Conservation (phyloP, 1,140 invertebrate species). For the Aphaenogaster floridana region DNA sequence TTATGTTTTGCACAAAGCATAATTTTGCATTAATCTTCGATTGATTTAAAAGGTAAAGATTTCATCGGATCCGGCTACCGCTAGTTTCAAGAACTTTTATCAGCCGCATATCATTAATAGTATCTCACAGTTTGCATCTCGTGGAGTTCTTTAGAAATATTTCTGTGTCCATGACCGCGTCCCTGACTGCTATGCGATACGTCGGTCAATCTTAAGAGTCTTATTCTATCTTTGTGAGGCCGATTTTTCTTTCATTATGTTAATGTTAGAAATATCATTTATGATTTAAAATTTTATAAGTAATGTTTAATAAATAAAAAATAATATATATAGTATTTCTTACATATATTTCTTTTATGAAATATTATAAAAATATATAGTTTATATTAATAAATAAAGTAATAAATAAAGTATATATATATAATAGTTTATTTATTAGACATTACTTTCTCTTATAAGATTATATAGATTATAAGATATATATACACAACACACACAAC, state of each 20-base stretch:
- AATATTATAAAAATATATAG: no score
- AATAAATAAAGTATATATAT: no score
- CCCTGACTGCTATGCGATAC: not conserved
- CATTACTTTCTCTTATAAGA: no score
- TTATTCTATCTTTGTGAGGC: not conserved
- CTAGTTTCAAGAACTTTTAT: conserved; percentile 13
- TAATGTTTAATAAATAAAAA: not conserved
- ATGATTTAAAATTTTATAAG: conserved; percentile 4
- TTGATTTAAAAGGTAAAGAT: not conserved
- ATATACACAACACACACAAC: no score
- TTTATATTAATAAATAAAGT: no score
- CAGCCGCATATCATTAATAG: conserved; percentile 10
- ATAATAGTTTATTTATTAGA: no score
- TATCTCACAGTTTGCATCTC: not conserved
- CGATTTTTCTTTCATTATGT: not conserved
- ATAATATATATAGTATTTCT: not conserved
- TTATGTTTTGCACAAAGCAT: not conserved
- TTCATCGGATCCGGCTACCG: not conserved
- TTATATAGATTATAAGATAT: no score
- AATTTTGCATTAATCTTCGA: not conserved
- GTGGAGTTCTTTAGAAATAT: conserved; percentile 18
- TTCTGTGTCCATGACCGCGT: conserved; percentile 10
- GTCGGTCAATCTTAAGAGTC: not conserved
- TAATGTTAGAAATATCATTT: not conserved
- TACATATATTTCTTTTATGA: not conserved